Conservation (phyloP, 2,888 invertebrate species). For the Aricia artaxerxes region DNA sequence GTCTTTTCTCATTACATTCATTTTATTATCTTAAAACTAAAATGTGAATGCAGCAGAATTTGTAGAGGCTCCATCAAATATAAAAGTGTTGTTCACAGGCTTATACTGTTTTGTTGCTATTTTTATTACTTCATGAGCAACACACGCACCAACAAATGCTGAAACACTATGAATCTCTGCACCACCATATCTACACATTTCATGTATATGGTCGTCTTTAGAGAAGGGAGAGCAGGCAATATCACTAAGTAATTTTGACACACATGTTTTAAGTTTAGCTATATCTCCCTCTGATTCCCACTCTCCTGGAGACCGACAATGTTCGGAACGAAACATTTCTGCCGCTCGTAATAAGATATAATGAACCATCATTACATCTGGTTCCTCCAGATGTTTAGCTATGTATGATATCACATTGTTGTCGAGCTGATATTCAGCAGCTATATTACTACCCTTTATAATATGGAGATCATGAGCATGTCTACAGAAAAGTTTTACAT, state of each 20-base stretch:
- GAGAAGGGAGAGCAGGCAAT: slow-evolving; percentile 89
- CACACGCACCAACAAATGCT: slow-evolving; percentile 94
- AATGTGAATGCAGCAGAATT: slow-evolving; percentile 90
- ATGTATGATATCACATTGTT: slow-evolving; percentile 79
- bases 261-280: slow-evolving; percentile 88
- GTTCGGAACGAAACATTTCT: slow-evolving; percentile 93
- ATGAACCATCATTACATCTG: slow-evolving; percentile 92
- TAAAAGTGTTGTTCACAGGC: slow-evolving; percentile 96
- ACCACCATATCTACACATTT: slow-evolving; percentile 97
- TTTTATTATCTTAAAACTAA: slow-evolving; percentile 63
- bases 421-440: slow-evolving; percentile 88
- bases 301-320: slow-evolving; percentile 94
- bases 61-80: slow-evolving; percentile 96
- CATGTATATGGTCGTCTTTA: slow-evolving; percentile 96
- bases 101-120: slow-evolving; percentile 97
- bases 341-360: slow-evolving; percentile 95
- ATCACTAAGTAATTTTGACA: slow-evolving; percentile 88
- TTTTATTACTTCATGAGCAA: slow-evolving; percentile 98
- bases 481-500: slow-evolving; percentile 93
- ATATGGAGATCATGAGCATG: slow-evolving; percentile 91
- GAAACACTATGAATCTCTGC: slow-evolving; percentile 97
- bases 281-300: slow-evolving; percentile 95
- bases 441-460: slow-evolving; percentile 88
- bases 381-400: slow-evolving; percentile 88
- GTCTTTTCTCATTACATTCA: not conserved